phyloP scores from a whole-genome alignment of 2,797 vertebrate species.

The Rhincodon typus region DNA sequence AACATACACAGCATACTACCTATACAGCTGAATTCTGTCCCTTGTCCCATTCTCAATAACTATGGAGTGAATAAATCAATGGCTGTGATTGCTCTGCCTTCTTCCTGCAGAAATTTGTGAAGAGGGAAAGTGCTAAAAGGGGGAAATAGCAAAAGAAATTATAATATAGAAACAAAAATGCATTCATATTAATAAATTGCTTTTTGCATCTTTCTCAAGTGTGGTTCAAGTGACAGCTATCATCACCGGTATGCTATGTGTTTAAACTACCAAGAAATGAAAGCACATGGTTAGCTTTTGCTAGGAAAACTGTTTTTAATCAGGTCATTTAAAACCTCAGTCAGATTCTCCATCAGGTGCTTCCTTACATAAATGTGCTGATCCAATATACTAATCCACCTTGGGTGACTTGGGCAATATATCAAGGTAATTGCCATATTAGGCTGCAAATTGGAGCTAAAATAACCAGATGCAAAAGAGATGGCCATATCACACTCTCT shows the following conservation, averaged over 20 bases:
- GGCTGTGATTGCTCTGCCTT: background rate
- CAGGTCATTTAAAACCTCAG: conserved; percentile 71
- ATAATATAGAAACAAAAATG: background rate
- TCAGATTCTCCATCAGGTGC: conserved; percentile 64
- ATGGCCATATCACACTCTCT: conserved; percentile 69
- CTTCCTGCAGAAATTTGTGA: background rate
- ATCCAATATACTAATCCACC: conserved; percentile 72
- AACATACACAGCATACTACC: background rate
- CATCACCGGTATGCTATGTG: background rate
- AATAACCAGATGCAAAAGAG: conserved; percentile 96
- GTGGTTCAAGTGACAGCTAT: conserved; percentile 6
- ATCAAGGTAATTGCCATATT: conserved; percentile 92
- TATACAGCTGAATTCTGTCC: background rate
- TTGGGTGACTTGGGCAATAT: conserved; percentile 77
- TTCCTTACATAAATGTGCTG: conserved; percentile 71
- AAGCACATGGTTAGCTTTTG: conserved; percentile 32
- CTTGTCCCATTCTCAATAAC: background rate
- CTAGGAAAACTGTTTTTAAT: conserved; percentile 53
- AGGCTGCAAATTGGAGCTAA: conserved; percentile 89
- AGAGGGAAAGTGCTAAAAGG: background rate
- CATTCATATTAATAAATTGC: background rate
- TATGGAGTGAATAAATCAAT: background rate
- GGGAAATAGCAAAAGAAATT: background rate
- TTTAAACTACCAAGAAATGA: conserved; percentile 30
- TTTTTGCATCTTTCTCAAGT: background rate